Conservation (phyloP, 2,113 vertebrate species). For the Tragelaphus strepsiceros region DNA sequence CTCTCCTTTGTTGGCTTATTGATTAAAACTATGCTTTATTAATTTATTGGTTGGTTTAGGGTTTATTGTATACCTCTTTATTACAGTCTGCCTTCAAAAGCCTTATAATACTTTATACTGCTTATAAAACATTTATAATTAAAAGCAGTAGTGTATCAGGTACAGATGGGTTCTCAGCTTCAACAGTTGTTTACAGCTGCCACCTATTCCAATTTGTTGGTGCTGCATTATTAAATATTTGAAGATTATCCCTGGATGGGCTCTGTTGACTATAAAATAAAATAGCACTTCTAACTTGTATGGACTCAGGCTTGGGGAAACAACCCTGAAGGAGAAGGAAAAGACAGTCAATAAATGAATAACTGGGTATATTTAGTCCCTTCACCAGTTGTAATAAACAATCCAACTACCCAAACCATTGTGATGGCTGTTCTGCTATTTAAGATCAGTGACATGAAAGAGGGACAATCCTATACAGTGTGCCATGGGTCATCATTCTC, state of each 20-base stretch:
- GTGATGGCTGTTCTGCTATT: neutral
- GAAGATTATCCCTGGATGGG: neutral
- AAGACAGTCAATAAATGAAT: neutral
- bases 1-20: neutral
- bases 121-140: neutral
- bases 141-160: neutral
- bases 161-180: neutral
- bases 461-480: neutral
- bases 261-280: neutral
- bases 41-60: neutral
- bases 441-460: neutral
- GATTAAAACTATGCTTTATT: neutral
- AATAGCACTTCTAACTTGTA: neutral
- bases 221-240: neutral
- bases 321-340: neutral
- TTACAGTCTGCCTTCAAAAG: neutral
- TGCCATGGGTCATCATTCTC: neutral
- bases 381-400: neutral
- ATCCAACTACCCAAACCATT: neutral
- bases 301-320: neutral
- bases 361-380: neutral
- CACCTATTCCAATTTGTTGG: neutral
- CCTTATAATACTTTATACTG: neutral
- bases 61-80: neutral
- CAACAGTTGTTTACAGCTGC: neutral